phyloP scores from a whole-genome alignment of 1,140 invertebrate genomes.

The Macrotrachela quadricornifera region DNA sequence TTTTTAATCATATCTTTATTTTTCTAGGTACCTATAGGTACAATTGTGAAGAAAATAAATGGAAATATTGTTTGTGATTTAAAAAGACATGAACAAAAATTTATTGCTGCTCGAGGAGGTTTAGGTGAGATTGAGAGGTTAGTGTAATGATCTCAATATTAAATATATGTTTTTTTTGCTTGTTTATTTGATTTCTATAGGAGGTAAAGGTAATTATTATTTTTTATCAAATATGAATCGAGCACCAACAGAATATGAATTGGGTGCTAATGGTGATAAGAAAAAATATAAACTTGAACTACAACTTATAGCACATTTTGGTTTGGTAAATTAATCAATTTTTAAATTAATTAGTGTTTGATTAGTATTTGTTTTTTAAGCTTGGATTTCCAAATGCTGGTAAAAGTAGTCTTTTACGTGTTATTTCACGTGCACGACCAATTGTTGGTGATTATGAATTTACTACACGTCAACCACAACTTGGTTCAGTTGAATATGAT shows the following conservation, averaged over 20 bases:
- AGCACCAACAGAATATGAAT: constrained; percentile 60
- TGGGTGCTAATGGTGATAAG: constrained; percentile 61
- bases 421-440: constrained; percentile 67
- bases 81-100: constrained; percentile 47
- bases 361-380: constrained; percentile 30
- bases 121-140: constrained; percentile 32
- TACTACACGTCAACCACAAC: constrained; percentile 71
- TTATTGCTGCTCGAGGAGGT: constrained; percentile 75
- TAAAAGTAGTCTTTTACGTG: constrained; percentile 73
- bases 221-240: constrained; percentile 60
- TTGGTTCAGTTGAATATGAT: constrained; percentile 77
- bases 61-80: constrained; percentile 50
- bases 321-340: constrained; percentile 40
- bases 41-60: constrained; percentile 42
- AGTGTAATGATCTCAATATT: no score
- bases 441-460: constrained; percentile 88
- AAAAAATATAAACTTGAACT: constrained; percentile 47
- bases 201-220: constrained; percentile 72
- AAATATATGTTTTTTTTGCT: no score
- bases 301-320: constrained; percentile 74
- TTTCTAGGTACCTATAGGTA: constrained; percentile 51
- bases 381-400: constrained; percentile 89
- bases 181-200: no score
- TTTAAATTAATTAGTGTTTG: neutral
- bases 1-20: no score